These are phyloP conservation scores for Cryptosula pallasiana DNA, from an alignment of 2,888 invertebrate genomes.

Conservation along the genomic window DNA sequence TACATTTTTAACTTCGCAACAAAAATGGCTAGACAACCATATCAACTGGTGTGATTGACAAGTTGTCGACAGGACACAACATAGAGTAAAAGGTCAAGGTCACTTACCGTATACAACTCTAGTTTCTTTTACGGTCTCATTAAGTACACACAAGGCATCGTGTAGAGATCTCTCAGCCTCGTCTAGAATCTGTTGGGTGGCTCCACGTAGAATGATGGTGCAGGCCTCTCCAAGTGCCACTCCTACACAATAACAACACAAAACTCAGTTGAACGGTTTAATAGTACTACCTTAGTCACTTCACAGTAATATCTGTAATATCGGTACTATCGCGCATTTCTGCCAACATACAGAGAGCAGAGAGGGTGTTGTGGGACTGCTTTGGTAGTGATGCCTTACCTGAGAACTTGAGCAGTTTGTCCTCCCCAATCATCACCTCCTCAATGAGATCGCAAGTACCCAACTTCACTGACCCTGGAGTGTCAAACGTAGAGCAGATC, in stretches of 20 bases:
- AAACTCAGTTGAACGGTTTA: too few species aligned
- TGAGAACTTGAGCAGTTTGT: constrained; percentile 85
- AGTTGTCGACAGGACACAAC: too few species aligned
- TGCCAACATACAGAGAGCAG: too few species aligned
- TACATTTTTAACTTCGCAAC: too few species aligned
- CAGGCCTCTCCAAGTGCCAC: constrained; percentile 94
- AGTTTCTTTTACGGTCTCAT: constrained; percentile 89
- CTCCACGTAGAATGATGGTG: constrained; percentile 91
- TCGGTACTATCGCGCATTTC: too few species aligned
- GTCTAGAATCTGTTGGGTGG: constrained; percentile 95
- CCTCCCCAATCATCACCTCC: constrained; percentile 98
- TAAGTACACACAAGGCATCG: constrained; percentile 93
- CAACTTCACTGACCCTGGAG: constrained; percentile 82
- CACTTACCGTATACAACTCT: constrained; percentile 87
- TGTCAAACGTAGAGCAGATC: constrained; percentile 96
- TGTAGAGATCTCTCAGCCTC: constrained; percentile 97
- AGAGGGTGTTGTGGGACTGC: too few species aligned
- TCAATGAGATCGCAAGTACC: constrained; percentile 93
- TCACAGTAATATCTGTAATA: too few species aligned
- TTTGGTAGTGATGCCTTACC: constrained; percentile 57
- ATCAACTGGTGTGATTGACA: too few species aligned
- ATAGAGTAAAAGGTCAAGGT: too few species aligned
- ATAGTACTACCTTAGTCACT: too few species aligned
- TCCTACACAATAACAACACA: constrained; percentile 49
- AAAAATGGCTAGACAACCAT: too few species aligned